Conservation (phyloP, 2,888 invertebrate species). For the Tiphia femorata region DNA sequence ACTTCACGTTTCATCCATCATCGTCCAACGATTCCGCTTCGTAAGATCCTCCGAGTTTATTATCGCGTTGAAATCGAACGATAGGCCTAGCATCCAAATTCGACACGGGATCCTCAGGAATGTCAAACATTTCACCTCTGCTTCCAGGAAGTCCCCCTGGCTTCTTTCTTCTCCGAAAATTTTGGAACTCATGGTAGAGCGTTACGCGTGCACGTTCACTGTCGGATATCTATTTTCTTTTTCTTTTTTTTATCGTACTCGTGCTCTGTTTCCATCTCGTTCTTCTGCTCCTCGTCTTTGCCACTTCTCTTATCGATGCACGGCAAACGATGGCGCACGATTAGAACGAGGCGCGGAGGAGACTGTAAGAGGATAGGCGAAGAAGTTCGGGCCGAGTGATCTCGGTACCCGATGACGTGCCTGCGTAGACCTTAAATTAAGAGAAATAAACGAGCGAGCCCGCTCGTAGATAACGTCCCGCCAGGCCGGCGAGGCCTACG, state of each 20-base stretch:
- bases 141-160: no score
- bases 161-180: constrained; percentile 22
- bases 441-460: constrained; percentile 34
- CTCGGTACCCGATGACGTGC: constrained; percentile 21
- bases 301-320: constrained; percentile 31
- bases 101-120: no score
- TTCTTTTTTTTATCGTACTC: no score
- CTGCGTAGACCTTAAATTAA: constrained; percentile 31
- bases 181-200: constrained; percentile 2
- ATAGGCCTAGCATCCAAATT: constrained; percentile 9
- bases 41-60: no score
- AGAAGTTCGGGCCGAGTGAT: constrained; percentile 20
- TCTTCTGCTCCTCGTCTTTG: no score
- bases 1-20: no score
- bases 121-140: constrained; percentile 41
- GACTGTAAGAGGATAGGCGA: no score
- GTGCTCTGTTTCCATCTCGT: no score
- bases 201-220: constrained; percentile 29
- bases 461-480: constrained; percentile 26
- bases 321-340: constrained; percentile 22
- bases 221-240: neutral
- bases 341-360: constrained; percentile 15
- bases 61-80: no score
- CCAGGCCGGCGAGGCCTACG: no score
- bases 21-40: no score